Evolutionary conservation across 2,888 invertebrate genomes (phyloP).

Genomic region (Dromius quadrimaculatus): DNA sequence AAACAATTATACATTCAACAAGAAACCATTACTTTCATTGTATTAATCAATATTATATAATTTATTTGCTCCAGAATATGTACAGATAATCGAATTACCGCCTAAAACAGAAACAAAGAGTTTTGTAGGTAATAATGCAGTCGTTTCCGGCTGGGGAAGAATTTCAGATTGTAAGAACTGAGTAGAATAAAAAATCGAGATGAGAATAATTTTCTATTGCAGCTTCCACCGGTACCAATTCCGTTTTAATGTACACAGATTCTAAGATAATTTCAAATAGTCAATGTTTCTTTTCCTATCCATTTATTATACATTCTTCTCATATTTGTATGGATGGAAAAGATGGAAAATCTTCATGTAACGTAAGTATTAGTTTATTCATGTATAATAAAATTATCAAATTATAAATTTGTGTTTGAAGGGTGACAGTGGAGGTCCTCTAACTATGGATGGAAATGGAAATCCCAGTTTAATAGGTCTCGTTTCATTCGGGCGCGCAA

Average conservation of each 20-base stretch:
- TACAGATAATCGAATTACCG: conserved; percentile 25
- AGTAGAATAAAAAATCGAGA: too few species aligned
- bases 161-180: conserved; percentile 26
- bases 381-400: conserved; percentile 10
- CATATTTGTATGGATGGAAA: conserved; percentile 34
- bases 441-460: conserved; percentile 13
- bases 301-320: conserved; percentile 23
- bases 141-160: conserved; percentile 44
- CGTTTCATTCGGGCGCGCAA: conserved; percentile 38
- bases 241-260: conserved; percentile 19
- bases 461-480: conserved; percentile 22
- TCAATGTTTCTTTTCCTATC: conserved; percentile 31
- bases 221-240: conserved; percentile 8
- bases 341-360: conserved; percentile 42
- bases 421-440: conserved; percentile 48
- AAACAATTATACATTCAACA: not conserved
- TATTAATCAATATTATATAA: not conserved
- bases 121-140: conserved; percentile 25
- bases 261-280: conserved; percentile 28
- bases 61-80: conserved; percentile 24
- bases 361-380: conserved; percentile 32
- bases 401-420: not conserved
- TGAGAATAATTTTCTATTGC: too few species aligned
- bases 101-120: not conserved
- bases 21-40: not conserved